Conservation (phyloP, 2,797 vertebrate genomes). For the Myotis planiceps region DNA sequence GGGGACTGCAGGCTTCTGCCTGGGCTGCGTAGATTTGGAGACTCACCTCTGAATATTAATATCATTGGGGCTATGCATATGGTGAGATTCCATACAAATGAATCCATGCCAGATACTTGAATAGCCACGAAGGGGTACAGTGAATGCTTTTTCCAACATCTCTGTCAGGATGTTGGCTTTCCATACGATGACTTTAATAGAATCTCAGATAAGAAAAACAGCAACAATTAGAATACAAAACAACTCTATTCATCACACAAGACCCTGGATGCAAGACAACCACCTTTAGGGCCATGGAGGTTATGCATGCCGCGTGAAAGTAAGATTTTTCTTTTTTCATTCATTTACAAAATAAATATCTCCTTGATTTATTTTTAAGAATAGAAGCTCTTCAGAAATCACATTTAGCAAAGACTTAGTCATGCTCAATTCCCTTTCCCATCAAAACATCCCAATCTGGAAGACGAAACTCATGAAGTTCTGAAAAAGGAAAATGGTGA, state of each 20-base stretch:
- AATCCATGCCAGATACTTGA: constrained; percentile 79
- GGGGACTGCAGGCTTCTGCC: constrained; percentile 78
- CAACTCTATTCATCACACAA: constrained; percentile 69
- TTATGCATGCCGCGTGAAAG: background rate
- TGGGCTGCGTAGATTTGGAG: constrained; percentile 81
- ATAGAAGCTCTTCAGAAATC: background rate
- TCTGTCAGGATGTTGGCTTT: constrained; percentile 62
- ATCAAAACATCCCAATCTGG: background rate
- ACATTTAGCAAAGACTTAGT: constrained; percentile 8
- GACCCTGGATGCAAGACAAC: constrained; percentile 12
- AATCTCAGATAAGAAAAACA: constrained; percentile 62
- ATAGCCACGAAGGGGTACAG: constrained; percentile 72
- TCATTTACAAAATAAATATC: background rate
- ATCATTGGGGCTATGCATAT: constrained; percentile 55
- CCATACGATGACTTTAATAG: constrained; percentile 37
- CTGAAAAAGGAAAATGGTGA: background rate
- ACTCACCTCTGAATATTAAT: constrained; percentile 77
- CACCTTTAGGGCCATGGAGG: constrained; percentile 36
- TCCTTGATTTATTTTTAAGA: background rate
- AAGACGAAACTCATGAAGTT: background rate
- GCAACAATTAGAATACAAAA: background rate
- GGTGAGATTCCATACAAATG: background rate
- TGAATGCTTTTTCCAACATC: constrained; percentile 57
- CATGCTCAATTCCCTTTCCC: background rate
- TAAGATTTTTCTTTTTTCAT: background rate